Evolutionary conservation across 2,888 invertebrate species (phyloP), one percentile per base, ranked within the genome.

Genomic region (Sicus ferrugineus): DNA sequence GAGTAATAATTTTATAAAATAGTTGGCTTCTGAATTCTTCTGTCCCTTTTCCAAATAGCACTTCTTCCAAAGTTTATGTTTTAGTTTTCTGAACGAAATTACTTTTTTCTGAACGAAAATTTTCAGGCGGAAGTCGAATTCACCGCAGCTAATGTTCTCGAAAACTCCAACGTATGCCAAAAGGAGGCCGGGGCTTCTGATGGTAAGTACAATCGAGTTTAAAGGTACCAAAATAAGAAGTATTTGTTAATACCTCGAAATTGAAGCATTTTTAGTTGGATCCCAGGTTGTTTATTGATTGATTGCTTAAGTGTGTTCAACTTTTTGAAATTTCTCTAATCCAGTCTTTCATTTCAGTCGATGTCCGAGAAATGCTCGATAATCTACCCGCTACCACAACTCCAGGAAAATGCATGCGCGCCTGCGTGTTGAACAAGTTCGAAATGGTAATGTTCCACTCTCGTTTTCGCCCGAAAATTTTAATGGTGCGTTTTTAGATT

Each of bases 131-230:
- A 72, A 31, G 67, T 52, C 14, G 77, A 76, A 16, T 3, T 76
- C 4, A 76, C 50, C 71, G 75, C 75, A 71, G 81, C 81, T 16
- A 76, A 81, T 70, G 71, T 75, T 16, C 46, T 73, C 1, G 77
- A 76, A 42, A 67, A 75, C 52, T 79, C 79, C 6, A 64, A 77
- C 23, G 74, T 74, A 34, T 86, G 85, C 72, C 79, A 81, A 30
- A 76, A 77, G 2, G 79, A 81, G 71, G 58, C 77, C 31, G 81
- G 83, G 5, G 84, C 84, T 64, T 80, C 78, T 19, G 82, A 83
- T 74, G 84, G 84, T 84, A 68, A 70, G 73, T 62, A n/a, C n/a
- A n/a, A n/a, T n/a, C n/a, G 50, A 28, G 30, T n/a, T 46, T 2
- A 23, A 54, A 28, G 28, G 16, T 1, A n/a, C n/a, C 5, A 23